Percentiles rank a stretch among this genome's conserved stretches.
Conservation (phyloP, 2,888 invertebrate genomes). For the Conistra vaccinii region DNA sequence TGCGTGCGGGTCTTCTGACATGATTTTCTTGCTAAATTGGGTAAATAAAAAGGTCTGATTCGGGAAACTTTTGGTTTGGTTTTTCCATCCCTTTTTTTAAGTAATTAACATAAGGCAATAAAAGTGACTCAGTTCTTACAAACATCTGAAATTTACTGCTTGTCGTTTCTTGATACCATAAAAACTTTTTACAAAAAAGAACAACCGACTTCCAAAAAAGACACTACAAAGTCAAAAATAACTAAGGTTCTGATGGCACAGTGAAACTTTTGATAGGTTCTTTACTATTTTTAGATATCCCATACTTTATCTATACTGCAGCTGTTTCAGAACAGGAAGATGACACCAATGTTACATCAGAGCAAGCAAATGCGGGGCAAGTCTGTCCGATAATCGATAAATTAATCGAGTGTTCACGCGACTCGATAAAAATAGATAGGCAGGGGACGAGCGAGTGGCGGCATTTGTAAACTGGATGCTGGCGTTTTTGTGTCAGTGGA, state of each 20-base stretch:
- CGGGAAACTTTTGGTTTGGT: neutral
- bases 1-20: neutral
- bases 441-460: constrained; percentile 28
- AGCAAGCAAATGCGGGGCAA: constrained; percentile 56
- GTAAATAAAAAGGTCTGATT: neutral
- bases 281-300: neutral
- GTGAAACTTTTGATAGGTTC: neutral
- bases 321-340: constrained; percentile 44
- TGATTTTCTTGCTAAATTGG: neutral
- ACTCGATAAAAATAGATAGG: constrained; percentile 66
- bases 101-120: neutral
- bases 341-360: constrained; percentile 41
- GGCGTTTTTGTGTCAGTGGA: constrained; percentile 45
- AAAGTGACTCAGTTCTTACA: neutral
- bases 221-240: too few relatives aligned
- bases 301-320: constrained; percentile 5
- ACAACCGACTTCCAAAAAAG: too few relatives aligned
- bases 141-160: neutral
- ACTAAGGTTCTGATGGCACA: neutral
- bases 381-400: constrained; percentile 64
- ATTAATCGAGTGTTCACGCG: constrained; percentile 67
- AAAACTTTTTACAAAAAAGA: too few relatives aligned
- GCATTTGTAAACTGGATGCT: constrained; percentile 46
- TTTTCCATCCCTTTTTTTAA: neutral
- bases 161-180: neutral